Conservation (phyloP, 2,888 invertebrate genomes). For the Elmis aenea region DNA sequence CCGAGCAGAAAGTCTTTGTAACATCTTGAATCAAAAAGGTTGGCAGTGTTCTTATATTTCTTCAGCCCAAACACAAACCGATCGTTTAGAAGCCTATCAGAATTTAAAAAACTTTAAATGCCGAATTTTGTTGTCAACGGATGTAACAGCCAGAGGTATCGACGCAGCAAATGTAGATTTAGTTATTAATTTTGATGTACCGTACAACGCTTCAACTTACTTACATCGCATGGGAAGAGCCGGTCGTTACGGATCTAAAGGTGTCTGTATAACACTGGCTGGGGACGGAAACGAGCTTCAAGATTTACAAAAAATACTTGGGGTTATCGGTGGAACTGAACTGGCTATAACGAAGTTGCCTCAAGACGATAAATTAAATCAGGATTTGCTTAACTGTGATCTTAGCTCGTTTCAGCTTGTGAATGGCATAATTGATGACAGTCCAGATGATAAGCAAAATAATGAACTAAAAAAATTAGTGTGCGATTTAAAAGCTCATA, state of each 20-base stretch:
- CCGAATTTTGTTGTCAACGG: conserved; percentile 85
- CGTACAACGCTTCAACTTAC: conserved; percentile 75
- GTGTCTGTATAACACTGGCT: conserved; percentile 71
- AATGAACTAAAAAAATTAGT: conserved; percentile 20
- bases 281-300: conserved; percentile 60
- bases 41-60: conserved; percentile 75
- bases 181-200: conserved; percentile 88
- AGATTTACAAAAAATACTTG: conserved; percentile 55
- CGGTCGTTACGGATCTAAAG: conserved; percentile 86
- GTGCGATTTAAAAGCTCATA: conserved; percentile 16
- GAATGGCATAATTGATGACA: conserved; percentile 24
- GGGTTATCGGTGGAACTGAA: conserved; percentile 51
- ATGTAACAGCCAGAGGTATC: conserved; percentile 87
- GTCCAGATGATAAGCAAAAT: conserved; percentile 8
- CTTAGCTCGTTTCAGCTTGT: conserved; percentile 29
- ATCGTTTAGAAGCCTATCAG: conserved; percentile 70
- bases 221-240: conserved; percentile 94
- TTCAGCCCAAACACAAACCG: conserved; percentile 73
- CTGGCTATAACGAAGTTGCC: conserved; percentile 51
- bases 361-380: conserved; percentile 28
- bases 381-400: conserved; percentile 36
- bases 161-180: conserved; percentile 91
- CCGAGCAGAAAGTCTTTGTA: conserved; percentile 74
- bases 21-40: conserved; percentile 63
- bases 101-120: conserved; percentile 75